Base-by-base conservation (phyloP, 2,797 vertebrate species). In the Thripadectes ignobilis region DNA sequence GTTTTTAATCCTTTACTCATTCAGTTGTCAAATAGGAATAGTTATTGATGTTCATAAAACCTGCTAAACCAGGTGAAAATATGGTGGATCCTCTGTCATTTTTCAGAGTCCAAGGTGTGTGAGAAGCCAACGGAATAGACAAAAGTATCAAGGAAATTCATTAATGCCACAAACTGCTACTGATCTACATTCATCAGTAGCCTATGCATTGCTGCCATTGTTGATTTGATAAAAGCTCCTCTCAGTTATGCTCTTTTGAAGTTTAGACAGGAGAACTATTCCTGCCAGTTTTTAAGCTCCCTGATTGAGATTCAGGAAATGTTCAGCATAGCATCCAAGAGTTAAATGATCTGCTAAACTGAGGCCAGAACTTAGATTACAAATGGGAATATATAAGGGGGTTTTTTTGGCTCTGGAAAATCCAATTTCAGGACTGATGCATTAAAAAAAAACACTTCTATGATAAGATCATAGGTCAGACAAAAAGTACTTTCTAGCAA, bases 331-430 rank as follows among this genome's bases (percentile, higher is more conserved):
- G 27, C 66, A 93, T 52, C 52, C 61, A 63, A 65, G 73, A 92
- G 32, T 69, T 88, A 94, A 90, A 52, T 34, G 19, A 22, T 86
- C 39, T 75, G 63, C 27, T 90, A 61, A 83, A 87, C n/a, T 38
- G 27, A 80, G 49, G 10, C 27, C 63, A 77, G 85, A 89, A 88
- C 72, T 66, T 61, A 77, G 46, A 74, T 62, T 82, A 90, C 20
- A 82, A 63, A 77, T 81, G 46, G 38, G 73, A 89, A 51, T 91
- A 80, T 76, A 63, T 68, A 32, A 79, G 48, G 48, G 45, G 5
- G 14, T 45, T 71, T 76, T 58, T 93, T 85, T 74, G 80, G 66
- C 58, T 86, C 63, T 65, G 38, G 45, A 93, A 95, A 96, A 94
- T 90, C 30, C 52, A 76, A 19, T 86, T 94, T 92, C n/a, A 82